A percentile compares a stretch with the other conserved stretches of the same genome.
phyloP scores from a whole-genome alignment of 2,888 invertebrate genomes.

The Chesias legatella region DNA sequence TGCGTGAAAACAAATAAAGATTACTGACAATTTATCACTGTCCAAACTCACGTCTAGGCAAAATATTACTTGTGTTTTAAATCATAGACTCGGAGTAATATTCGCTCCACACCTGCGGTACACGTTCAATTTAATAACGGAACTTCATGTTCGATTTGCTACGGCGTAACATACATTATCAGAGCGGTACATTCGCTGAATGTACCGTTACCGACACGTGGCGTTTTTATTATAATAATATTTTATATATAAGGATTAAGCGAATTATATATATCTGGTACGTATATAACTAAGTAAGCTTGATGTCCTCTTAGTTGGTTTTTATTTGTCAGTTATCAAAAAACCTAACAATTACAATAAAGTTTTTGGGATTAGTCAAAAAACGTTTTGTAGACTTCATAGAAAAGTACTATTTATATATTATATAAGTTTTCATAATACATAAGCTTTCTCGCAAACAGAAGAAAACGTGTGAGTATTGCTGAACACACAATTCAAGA shows the following conservation, averaged over 20 bases:
- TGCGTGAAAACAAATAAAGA: too few species aligned
- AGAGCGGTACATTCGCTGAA: conserved; percentile 21
- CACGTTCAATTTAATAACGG: conserved; percentile 68
- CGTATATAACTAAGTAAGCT: too few species aligned
- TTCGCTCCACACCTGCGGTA: conserved; percentile 53
- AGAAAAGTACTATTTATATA: too few species aligned
- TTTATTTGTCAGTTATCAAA: too few species aligned
- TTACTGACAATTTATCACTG: conserved; percentile 8
- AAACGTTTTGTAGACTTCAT: too few species aligned
- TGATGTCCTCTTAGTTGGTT: neutral
- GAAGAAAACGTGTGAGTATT: too few species aligned
- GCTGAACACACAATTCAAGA: too few species aligned
- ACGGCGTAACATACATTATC: conserved; percentile 27
- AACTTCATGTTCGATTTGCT: conserved; percentile 58
- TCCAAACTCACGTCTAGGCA: conserved; percentile 3
- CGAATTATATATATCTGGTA: too few species aligned
- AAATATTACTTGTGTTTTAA: conserved; percentile 7
- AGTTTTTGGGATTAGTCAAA: too few species aligned
- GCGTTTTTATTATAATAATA: conserved; percentile 23
- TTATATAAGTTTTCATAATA: too few species aligned
- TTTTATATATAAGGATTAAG: neutral
- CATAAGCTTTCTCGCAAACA: too few species aligned
- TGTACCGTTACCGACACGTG: conserved; percentile 25
- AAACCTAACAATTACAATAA: too few species aligned
- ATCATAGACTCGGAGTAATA: conserved; percentile 15